A percentile compares a stretch with the other conserved stretches of the same genome.
These are phyloP conservation scores for Natrix natrix DNA, from an alignment of 2,797 vertebrate species.

Conservation along the genomic window DNA sequence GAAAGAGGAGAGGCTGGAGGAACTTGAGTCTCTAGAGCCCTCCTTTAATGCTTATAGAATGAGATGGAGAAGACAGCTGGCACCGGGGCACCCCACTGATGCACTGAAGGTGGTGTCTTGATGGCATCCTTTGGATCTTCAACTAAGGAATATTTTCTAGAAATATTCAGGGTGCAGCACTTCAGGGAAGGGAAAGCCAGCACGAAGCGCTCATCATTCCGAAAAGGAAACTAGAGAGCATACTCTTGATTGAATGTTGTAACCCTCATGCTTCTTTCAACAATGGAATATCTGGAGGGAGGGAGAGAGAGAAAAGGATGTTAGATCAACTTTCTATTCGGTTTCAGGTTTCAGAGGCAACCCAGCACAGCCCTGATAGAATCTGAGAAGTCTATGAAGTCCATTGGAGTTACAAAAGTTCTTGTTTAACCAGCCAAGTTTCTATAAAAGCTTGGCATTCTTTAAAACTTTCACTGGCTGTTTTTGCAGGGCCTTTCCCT, in stretches of 20 bases:
- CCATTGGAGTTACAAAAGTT: background rate
- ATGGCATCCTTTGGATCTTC: slow-evolving; percentile 71
- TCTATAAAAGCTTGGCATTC: background rate
- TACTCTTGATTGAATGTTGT: slow-evolving; percentile 49
- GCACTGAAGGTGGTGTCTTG: slow-evolving; percentile 66
- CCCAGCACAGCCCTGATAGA: background rate
- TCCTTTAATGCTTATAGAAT: slow-evolving; percentile 59
- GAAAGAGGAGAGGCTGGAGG: slow-evolving; percentile 44
- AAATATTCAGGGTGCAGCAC: slow-evolving; percentile 65
- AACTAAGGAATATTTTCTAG: slow-evolving; percentile 60
- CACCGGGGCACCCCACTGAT: slow-evolving; percentile 60
- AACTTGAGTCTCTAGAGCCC: slow-evolving; percentile 63
- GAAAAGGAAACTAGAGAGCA: slow-evolving; percentile 54
- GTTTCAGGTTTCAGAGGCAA: background rate
- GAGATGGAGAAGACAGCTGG: slow-evolving; percentile 47
- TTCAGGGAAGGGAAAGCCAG: slow-evolving; percentile 55
- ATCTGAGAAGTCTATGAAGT: background rate
- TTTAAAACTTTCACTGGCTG: background rate
- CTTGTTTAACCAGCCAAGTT: background rate
- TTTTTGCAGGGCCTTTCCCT: background rate
- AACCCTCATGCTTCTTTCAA: slow-evolving; percentile 90
- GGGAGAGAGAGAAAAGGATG: background rate
- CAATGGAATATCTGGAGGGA: slow-evolving; percentile 86
- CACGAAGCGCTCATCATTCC: slow-evolving; percentile 65
- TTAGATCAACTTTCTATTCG: background rate